Evolutionary conservation across 2,888 invertebrate species (phyloP), one percentile per base, ranked within the genome.

Genomic region (Coenonympha arcania): DNA sequence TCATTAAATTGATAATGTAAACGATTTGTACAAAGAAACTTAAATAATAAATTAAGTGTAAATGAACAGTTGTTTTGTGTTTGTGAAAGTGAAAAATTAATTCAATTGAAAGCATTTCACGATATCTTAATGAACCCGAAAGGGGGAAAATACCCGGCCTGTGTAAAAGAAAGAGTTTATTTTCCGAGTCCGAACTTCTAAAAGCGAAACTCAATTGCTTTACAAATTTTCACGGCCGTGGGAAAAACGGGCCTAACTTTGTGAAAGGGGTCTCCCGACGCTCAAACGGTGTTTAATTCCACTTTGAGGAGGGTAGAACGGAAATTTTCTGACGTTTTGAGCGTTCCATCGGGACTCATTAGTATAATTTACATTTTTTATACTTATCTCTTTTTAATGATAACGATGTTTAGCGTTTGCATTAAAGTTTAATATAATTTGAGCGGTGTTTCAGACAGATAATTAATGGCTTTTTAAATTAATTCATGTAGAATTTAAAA

Each of bases 181-280:
- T 37, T 33, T 20, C 6, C 20, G 22, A 36, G 39, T 24, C 31
- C 13, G 13, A 33, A 24, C 31, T 22, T 16, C 26, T 41, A 19
- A 48, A 41, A 39, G 36, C 33, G 49, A 47, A 48, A 47, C 44
- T 31, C 50, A 52, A 55, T 52, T 46, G 49, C 49, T 50, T 36
- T 52, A 50, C 31, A 55, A 52, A 37, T 48, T 34, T 44, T 47
- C 30, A 47, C 36, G 31, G 30, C 37, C 44, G 15, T n/a, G 30
- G 33, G 45, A 51, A 51, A n/a, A 50, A 45, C 44, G 22, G 31
- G 24, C 16, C 28, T 11, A 41, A 49, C 45, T 41, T 52, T 37
- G 37, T 13, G 22, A 41, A 41, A 44, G 31, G 30, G 31, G 30
- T 55, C 46, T 48, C 37, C 26, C 28, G 48, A 37, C 39, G 24